Evolutionary conservation across 2,888 invertebrate species (phyloP), one percentile per base, ranked within the genome.

Genomic region (Isoperla grammatica): DNA sequence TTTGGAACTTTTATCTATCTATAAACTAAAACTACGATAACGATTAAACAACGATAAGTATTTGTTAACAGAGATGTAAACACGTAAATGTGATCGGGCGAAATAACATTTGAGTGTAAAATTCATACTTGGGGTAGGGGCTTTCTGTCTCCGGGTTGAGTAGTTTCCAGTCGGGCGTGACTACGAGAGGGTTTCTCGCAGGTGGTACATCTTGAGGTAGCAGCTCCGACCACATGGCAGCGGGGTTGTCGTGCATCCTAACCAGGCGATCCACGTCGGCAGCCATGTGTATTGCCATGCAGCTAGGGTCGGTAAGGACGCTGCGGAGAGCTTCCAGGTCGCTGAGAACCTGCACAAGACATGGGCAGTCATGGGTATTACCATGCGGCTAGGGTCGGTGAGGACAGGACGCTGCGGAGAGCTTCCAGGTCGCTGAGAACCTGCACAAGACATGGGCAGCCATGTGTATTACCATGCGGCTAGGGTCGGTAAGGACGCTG

Each of bases 281-380:
- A 1, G 90, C 85, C 62, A 92, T 73, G 70, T 91, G 88, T 6
- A 93, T 72, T 67, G 82, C 82, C 59, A 87, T 71, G 68, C 83
- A 84, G n/a, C 76, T 72, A 0, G 82, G 81, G 53, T 76, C 69
- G 0, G 84, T 83, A 13, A 93, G 74, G 2, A 75, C 74, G 46
- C 74, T 73, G 61, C 87, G 79, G 0, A 90, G 75, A 6, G 74
- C 71, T 64, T 83, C 69, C 5, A 82, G 69, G 8, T 71, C 71
- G 1, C 76, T 67, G 1, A 78, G 74, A 0, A 76, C 73, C 57
- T 77, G 74, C 3, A 29, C n/a, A n/a, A n/a, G n/a, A 90, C 79
- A 73, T 90, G 84, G 0, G 85, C 81, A 1, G 90, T 85, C 62
- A 92, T 73, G 70, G 91, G 88, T 6, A 93, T 72, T 67, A 82